phyloP scores from a whole-genome alignment of 2,113 vertebrate species.

The Crotophaga sulcirostris region DNA sequence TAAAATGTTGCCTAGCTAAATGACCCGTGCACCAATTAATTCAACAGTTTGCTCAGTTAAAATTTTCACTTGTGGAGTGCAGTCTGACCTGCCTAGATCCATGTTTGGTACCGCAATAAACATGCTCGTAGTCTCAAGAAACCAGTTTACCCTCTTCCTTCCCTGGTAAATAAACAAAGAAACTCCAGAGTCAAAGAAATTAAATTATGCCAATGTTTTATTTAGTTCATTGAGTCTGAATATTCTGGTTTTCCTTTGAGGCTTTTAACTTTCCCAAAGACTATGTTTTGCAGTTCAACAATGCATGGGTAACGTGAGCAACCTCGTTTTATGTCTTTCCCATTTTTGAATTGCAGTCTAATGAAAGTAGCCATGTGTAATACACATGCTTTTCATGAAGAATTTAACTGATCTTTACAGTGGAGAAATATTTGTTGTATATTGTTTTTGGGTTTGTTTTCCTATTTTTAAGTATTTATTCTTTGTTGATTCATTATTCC shows the following conservation, averaged over 20 bases:
- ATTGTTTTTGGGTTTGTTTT: not conserved
- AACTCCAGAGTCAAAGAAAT: not conserved
- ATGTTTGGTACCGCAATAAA: not conserved
- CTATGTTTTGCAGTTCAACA: not conserved
- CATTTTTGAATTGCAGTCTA: not conserved
- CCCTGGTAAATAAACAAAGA: not conserved
- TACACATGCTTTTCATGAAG: not conserved
- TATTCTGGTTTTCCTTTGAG: not conserved
- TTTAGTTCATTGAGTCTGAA: not conserved
- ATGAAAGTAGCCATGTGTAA: not conserved
- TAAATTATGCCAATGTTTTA: not conserved
- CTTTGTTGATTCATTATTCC: not conserved
- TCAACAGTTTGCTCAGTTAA: not conserved
- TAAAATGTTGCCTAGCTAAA: not conserved
- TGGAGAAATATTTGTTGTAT: not conserved
- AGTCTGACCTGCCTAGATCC: not conserved
- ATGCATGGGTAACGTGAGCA: not conserved
- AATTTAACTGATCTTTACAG: not conserved
- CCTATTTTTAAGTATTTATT: not conserved
- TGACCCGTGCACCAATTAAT: not conserved
- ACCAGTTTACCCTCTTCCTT: not conserved
- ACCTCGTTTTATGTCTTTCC: constrained; percentile 5
- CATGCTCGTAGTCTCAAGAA: not conserved
- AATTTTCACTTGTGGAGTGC: not conserved
- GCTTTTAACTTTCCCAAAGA: not conserved